Evolutionary conservation across 2,797 vertebrate genomes (phyloP), one percentile per base, ranked within the genome.

Genomic region (Gallinago stenura): DNA sequence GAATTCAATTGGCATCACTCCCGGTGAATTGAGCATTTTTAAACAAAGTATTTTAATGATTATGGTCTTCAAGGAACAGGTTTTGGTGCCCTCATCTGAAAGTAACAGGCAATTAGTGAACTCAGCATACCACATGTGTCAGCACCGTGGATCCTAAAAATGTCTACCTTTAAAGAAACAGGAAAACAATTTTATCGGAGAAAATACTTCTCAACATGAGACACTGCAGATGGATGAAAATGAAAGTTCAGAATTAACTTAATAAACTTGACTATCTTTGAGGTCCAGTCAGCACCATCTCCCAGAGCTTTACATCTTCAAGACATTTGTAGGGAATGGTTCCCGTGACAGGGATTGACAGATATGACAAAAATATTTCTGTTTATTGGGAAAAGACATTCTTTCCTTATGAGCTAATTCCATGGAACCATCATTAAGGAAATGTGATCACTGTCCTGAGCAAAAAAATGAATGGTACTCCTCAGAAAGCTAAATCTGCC

Each of bases 1-100:
- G 31, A 78, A 26, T 53, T 82, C 58, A 53, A 7, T 30, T 68
- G 51, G 19, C 66, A 65, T 72, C 83, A 60, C 15, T 37, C 28
- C 11, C 2, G 3, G 24, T 60, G 21, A 87, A 43, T 5, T 2
- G 1, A 48, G n/a, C 1, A 0, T 1, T 2, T 33, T 62, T 64
- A 33, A 84, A 53, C 15, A 17, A 56, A 58, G 39, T 58, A 45
- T 76, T 88, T 68, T 72, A 37, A 19, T 65, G 56, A 46, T 48
- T 73, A 17, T 8, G 22, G 26, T 69, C 45, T 57, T 79, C 70
- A 85, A 82, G 73, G 25, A 65, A 26, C 11, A 58, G 18, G 0
- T 5, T 73, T 70, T 43, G 85, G 43, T 85, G 22, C 19, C 18
- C 7, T 75, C 45, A 15, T 25, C 30, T 79, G 33, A 48, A 79